Evolutionary conservation across 2,113 vertebrate species (phyloP), one percentile per base, ranked within the genome.

Genomic region (Psammodynastes pulverulentus): DNA sequence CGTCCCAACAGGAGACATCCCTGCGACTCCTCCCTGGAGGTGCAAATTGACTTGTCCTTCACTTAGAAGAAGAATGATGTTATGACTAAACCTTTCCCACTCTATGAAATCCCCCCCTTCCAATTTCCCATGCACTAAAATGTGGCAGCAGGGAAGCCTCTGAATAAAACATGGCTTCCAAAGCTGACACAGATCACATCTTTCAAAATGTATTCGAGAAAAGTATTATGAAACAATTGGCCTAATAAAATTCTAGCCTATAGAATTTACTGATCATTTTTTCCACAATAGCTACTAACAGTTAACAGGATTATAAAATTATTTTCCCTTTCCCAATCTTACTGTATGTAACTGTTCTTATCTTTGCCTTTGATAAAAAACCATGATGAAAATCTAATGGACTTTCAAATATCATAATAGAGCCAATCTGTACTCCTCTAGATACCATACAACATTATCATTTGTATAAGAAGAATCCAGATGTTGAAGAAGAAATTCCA

Each of bases 191-290:
- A n/a, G 84, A 19, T 58, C 1, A 15, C 46, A 48, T 6, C n/a
- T 29, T 94, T 92, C 88, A 92, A 88, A 94, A 56, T 49, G 29
- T 23, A 67, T 91, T 49, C 58, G 53, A 91, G 87, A 94, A 93
- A 39, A 51, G 4, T 86, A 4, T 86, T 1, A 67, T 95, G 94
- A 86, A 53, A 86, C 90, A 3, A 72, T 67, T 94, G 23, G 26
- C 91, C 79, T 91, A 90, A 17, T 15, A 29, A 26, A 24, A 52
- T 93, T 85, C 62, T 29, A 84, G 26, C 56, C 24, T 29, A 34
- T 19, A 45, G 26, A 62, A 86, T 23, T 89, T 86, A 29, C 29
- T 58, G 72, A 43, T 34, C 34, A 79, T 79, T 79, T 43, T 9
- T 0, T 6, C 3, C 34, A 79, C 17, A 43, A 43, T 19, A 43